phyloP scores from a whole-genome alignment of 2,888 invertebrate genomes.

The Agrotis exclamationis region DNA sequence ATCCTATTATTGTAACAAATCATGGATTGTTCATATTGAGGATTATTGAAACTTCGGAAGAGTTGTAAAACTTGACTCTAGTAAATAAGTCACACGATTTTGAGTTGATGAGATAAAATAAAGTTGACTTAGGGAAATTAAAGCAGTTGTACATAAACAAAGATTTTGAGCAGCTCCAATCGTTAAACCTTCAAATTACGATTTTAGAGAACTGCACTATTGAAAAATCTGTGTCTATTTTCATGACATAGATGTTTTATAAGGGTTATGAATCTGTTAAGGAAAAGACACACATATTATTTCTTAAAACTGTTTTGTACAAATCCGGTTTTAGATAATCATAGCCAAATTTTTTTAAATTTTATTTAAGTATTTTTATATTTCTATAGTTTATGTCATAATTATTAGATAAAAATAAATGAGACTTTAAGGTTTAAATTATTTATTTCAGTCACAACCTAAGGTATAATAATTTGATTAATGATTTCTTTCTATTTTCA shows the following conservation, averaged over 20 bases:
- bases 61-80: slow-evolving; percentile 42
- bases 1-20: slow-evolving; percentile 66
- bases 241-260: neutral
- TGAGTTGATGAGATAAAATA: slow-evolving; percentile 30
- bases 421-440: too few species aligned
- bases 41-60: slow-evolving; percentile 39
- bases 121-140: slow-evolving; percentile 30
- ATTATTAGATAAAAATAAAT: too few species aligned
- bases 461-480: neutral
- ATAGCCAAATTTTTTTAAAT: too few species aligned
- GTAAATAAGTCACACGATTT: slow-evolving; percentile 39
- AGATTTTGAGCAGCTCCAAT: neutral
- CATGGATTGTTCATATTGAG: slow-evolving; percentile 40
- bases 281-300: neutral
- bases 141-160: slow-evolving; percentile 7
- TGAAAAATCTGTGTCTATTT: neutral
- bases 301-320: neutral
- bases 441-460: too few species aligned
- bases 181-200: neutral
- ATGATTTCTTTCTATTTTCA: neutral
- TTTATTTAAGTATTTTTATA: too few species aligned
- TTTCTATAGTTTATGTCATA: too few species aligned
- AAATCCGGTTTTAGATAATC: neutral
- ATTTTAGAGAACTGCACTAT: neutral
- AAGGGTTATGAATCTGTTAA: neutral